These are phyloP conservation scores for Octomys mimax DNA, from an alignment of 2,797 vertebrate species.

Conservation along the genomic window DNA sequence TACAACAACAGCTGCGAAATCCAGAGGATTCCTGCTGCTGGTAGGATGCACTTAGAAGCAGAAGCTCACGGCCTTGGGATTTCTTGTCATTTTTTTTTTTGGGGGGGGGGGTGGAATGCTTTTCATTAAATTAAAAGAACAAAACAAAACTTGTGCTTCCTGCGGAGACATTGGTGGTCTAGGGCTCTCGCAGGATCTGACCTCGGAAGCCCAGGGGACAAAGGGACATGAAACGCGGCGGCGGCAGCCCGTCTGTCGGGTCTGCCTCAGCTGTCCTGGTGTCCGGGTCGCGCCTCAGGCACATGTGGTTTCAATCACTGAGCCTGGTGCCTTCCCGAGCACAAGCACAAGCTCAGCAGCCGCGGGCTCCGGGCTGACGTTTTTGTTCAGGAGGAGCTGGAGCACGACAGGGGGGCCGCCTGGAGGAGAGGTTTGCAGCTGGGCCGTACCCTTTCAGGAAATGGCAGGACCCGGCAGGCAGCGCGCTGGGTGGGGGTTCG, in stretches of 20 bases:
- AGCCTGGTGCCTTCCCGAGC: conserved; percentile 23
- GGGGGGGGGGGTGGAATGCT: background rate
- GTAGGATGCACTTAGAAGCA: background rate
- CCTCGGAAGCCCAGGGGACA: background rate
- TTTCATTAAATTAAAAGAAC: background rate
- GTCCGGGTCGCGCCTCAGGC: conserved; percentile 44
- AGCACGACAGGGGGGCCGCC: conserved; percentile 58
- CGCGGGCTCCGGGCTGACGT: conserved; percentile 58
- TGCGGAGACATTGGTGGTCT: background rate
- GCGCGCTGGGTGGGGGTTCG: conserved; percentile 10
- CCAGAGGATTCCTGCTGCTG: background rate
- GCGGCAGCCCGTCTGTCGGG: background rate
- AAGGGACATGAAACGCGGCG: background rate
- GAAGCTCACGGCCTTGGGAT: background rate
- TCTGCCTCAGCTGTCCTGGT: background rate
- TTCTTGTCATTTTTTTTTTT: background rate
- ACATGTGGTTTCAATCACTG: conserved; percentile 83
- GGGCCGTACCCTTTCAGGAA: conserved; percentile 67
- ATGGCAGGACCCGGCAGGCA: conserved; percentile 74
- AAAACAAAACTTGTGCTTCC: background rate
- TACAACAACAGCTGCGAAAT: background rate
- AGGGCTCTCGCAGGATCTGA: background rate
- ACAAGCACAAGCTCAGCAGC: conserved; percentile 48
- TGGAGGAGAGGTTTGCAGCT: conserved; percentile 17
- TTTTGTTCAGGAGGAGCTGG: conserved; percentile 58